Evolutionary conservation across 2,113 vertebrate species (phyloP).

Genomic region (Pomatorhinus ruficollis): DNA sequence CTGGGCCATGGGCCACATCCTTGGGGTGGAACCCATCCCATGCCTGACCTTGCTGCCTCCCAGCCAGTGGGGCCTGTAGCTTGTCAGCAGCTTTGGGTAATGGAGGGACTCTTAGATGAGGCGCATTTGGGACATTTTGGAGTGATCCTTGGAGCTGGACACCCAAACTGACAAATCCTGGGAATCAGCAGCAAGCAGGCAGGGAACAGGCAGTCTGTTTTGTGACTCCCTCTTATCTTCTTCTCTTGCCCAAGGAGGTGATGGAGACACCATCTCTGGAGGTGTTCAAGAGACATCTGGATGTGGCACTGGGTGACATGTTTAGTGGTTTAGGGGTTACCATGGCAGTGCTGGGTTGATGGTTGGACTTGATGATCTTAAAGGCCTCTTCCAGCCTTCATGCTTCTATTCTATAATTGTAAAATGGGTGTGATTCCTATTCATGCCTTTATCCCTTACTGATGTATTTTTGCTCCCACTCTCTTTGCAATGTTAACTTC

Average conservation of each 20-base stretch:
- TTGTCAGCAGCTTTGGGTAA: neutral
- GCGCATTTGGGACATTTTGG: neutral
- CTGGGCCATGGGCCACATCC: accelerated
- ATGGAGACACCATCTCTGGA: neutral
- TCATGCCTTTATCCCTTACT: neutral
- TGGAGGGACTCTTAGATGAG: neutral
- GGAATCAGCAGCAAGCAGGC: neutral
- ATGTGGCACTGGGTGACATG: neutral
- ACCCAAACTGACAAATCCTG: neutral
- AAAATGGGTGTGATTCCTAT: neutral
- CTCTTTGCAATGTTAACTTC: neutral
- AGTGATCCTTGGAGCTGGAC: neutral
- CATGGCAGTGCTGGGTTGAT: neutral
- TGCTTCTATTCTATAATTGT: neutral
- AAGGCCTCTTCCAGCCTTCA: neutral
- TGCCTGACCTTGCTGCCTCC: neutral
- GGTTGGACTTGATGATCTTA: neutral
- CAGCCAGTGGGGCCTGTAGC: neutral
- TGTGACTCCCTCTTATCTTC: neutral
- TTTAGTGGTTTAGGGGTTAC: neutral
- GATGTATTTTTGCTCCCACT: neutral
- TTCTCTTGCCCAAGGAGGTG: neutral
- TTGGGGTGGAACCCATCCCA: accelerated
- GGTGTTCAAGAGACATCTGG: neutral
- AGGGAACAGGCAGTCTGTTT: neutral